Conservation (phyloP, 2,113 vertebrate genomes). For the Eulemur rufifrons region DNA sequence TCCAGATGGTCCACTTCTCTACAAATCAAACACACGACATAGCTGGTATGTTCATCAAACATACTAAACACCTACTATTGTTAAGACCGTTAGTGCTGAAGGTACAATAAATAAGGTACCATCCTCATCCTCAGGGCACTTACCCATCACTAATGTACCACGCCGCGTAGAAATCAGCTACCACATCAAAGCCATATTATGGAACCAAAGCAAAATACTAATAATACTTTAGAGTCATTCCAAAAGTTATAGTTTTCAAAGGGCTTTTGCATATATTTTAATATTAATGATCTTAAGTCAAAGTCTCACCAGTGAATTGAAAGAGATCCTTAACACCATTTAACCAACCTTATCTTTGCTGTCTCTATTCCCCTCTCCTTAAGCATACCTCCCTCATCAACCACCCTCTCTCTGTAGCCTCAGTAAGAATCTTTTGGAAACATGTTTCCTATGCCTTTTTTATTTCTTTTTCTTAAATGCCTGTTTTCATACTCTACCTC, state of each 20-base stretch:
- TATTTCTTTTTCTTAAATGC: not conserved
- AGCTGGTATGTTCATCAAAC: constrained; percentile 11
- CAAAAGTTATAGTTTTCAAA: constrained; percentile 46
- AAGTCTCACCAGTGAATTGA: constrained; percentile 37
- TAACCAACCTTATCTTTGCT: constrained; percentile 29
- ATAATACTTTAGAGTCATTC: not conserved
- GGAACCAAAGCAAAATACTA: constrained; percentile 25
- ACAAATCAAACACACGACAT: not conserved
- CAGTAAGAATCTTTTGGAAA: constrained; percentile 4
- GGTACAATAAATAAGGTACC: not conserved
- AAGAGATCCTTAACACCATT: constrained; percentile 34
- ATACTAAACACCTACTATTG: not conserved
- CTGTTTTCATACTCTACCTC: not conserved
- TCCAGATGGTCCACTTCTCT: not conserved
- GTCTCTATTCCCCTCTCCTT: not conserved
- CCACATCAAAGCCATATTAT: not conserved
- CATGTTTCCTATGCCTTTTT: not conserved
- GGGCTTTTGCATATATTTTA: not conserved
- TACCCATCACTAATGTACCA: not conserved
- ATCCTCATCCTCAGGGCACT: not conserved
- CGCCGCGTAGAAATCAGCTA: not conserved
- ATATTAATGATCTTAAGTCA: constrained; percentile 33
- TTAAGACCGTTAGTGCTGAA: not conserved
- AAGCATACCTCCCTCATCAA: not conserved
- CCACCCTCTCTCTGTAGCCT: not conserved